Percentiles rank a stretch among this genome's conserved stretches.
Evolutionary conservation across 2,113 vertebrate species (phyloP).

Genomic region (Pteronura brasiliensis): DNA sequence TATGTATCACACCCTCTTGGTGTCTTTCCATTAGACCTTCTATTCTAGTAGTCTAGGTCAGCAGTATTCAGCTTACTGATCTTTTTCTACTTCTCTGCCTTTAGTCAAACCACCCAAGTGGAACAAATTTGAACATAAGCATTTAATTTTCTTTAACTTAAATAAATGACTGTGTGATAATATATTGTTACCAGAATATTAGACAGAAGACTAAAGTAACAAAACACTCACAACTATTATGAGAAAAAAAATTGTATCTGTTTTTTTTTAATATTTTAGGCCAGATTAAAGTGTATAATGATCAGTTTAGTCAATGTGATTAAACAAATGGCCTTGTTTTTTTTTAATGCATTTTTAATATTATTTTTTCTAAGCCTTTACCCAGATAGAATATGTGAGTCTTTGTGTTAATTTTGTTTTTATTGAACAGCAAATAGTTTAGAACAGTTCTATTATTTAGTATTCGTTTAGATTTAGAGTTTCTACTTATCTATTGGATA

Average conservation of each 20-base stretch:
- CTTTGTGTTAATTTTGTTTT: not conserved
- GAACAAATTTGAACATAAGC: not conserved
- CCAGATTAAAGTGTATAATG: not conserved
- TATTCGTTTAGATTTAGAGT: not conserved
- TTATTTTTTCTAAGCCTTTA: not conserved
- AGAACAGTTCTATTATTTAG: not conserved
- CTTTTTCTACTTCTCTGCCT: not conserved
- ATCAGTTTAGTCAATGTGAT: not conserved
- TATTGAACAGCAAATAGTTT: not conserved
- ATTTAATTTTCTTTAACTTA: not conserved
- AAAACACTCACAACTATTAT: not conserved
- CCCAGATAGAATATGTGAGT: not conserved
- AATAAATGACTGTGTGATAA: not conserved
- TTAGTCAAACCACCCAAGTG: not conserved
- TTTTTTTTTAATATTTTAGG: not conserved
- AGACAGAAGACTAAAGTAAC: not conserved
- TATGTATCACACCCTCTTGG: not conserved
- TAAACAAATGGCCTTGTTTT: not conserved
- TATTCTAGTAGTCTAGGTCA: not conserved
- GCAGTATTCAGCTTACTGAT: not conserved
- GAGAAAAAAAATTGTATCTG: not conserved
- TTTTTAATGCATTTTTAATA: not conserved
- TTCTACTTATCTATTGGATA: not conserved
- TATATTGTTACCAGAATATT: not conserved
- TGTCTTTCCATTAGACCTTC: not conserved